Evolutionary conservation across 2,888 invertebrate species (phyloP), one percentile per base, ranked within the genome.

Genomic region (Athalia cordata): DNA sequence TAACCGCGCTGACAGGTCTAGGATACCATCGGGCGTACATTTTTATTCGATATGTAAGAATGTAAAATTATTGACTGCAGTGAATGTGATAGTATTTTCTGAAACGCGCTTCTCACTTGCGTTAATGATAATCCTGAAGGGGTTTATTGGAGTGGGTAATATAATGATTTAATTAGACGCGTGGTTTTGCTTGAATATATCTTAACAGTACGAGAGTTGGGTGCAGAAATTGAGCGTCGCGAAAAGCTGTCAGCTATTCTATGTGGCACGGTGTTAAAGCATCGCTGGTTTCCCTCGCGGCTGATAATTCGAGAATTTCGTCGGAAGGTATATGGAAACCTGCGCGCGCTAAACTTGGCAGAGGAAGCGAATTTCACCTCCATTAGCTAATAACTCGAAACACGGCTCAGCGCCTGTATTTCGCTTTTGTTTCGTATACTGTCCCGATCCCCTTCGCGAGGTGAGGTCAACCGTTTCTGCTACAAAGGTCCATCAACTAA

Each of bases 341-440:
- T 68, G 81, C 82, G 81, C 81, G 79, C 81, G 80, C 81, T 72
- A 59, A 57, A 72, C 78, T 82, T 81, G 82, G 74, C 49, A 80
- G 81, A 77, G 64, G 78, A 78, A 67, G 77, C 80, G 81, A 82
- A 86, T 85, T 85, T 84, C 81, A 82, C 84, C 82, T 86, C 86
- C 87, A 87, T 87, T 87, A 87, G 87, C 87, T 87, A 87, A 87
- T 87, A 86, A 85, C 84, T 82, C 57, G 72, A 59, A 72, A 80
- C 68, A 65, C 74, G 49, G 59, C 15, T 76, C 68, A 79, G 70
- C 80, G 76, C 77, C 77, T 74, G 59, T 70, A 72, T 72, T 77
- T 50, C 61, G 15, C 43, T 77, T 68, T 72, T 78, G 68, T 74
- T 79, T 77, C 76, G 74, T 67, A 57, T 76, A 66, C 64, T 76